These are phyloP conservation scores for Standfussiana lucernea DNA, from an alignment of 2,888 invertebrate species.

Conservation along the genomic window DNA sequence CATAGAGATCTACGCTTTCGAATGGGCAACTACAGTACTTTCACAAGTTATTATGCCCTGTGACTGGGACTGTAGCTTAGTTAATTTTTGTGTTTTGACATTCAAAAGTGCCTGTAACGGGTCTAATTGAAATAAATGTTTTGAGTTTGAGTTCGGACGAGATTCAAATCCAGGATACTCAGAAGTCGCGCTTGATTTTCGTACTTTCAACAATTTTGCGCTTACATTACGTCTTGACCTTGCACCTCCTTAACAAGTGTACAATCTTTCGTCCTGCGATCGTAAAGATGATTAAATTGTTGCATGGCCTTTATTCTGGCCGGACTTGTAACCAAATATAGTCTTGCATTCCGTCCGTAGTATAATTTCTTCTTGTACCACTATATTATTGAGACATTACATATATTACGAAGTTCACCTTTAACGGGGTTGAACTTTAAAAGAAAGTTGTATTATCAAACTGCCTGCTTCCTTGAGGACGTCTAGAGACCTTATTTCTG, in stretches of 20 bases:
- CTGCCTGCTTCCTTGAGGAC: slow-evolving; percentile 40
- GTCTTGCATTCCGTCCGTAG: slow-evolving; percentile 1
- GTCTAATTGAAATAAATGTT: too few relatives aligned
- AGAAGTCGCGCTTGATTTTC: background rate
- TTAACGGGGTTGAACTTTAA: slow-evolving; percentile 9
- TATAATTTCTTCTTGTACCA: slow-evolving; percentile 40
- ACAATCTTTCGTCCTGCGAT: background rate
- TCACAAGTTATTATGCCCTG: too few relatives aligned
- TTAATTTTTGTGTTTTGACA: too few relatives aligned
- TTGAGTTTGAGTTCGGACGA: too few relatives aligned
- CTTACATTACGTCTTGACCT: background rate
- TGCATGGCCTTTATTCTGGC: slow-evolving; percentile 19
- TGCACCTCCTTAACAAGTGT: background rate
- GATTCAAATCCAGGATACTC: background rate
- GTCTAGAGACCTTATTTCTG: slow-evolving; percentile 35
- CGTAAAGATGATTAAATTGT: background rate
- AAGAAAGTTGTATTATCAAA: slow-evolving; percentile 55
- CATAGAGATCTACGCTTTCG: too few relatives aligned
- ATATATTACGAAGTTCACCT: slow-evolving; percentile 41
- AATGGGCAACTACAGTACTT: too few relatives aligned
- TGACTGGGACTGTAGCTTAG: too few relatives aligned
- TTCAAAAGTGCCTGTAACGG: too few relatives aligned
- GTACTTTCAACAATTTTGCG: background rate
- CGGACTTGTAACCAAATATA: slow-evolving; percentile 21
- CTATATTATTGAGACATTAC: slow-evolving; percentile 30